Percentiles rank a stretch among this genome's conserved stretches.
Evolutionary conservation across 2,113 vertebrate genomes (phyloP).

Genomic region (Pipa parva): DNA sequence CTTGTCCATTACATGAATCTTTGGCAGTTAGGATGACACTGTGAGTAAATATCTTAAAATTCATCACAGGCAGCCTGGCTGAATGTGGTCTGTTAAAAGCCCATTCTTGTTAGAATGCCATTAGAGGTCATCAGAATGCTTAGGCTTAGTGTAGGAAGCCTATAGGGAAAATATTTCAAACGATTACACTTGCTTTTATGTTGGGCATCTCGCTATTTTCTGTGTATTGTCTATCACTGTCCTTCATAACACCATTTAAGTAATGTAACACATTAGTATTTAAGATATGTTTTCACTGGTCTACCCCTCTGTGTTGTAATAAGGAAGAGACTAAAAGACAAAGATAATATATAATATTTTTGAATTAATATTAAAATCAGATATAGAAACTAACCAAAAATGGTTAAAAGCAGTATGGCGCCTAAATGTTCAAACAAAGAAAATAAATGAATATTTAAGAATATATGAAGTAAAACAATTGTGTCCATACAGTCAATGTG

Average conservation of each 20-base stretch:
- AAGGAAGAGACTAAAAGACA: not conserved
- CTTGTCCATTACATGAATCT: not conserved
- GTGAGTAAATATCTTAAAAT: not conserved
- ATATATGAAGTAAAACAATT: no score
- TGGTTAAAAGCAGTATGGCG: no score
- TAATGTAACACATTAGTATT: not conserved
- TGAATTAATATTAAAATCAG: constrained; percentile 5
- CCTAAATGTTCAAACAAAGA: no score
- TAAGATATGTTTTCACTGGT: not conserved
- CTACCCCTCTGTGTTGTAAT: not conserved
- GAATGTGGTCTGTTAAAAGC: constrained; percentile 5
- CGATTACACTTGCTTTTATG: constrained; percentile 6
- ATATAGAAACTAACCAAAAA: no score
- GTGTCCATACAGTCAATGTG: no score
- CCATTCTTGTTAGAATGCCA: constrained; percentile 2
- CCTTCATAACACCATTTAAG: not conserved
- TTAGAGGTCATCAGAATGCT: constrained; percentile 5
- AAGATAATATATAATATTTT: not conserved
- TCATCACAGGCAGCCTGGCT: not conserved
- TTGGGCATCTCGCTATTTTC: not conserved
- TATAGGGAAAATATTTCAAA: constrained; percentile 11
- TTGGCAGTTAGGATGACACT: constrained; percentile 1
- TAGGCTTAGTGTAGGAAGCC: constrained; percentile 8
- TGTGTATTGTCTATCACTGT: not conserved
- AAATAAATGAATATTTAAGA: no score